Base-by-base conservation (phyloP, 2,888 invertebrate genomes). In the Drosophila suboccidentalis region DNA sequence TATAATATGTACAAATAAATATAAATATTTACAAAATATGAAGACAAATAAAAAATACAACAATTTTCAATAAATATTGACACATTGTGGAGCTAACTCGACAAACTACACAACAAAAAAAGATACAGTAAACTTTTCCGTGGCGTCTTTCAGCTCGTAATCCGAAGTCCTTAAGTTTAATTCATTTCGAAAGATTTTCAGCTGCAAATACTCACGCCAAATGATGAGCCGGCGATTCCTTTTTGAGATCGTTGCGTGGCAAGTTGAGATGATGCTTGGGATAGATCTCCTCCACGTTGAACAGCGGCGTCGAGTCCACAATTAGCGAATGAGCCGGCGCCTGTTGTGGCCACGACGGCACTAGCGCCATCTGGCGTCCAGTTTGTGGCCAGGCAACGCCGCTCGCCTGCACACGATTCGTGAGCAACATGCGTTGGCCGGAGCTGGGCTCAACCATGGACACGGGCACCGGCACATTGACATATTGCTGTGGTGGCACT, bases 361-460 rank as follows among this genome's bases (percentile, higher is more conserved):
- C 96, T 72, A 97, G 94, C 0, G 97, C 96, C 95, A 96, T 96
- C 92, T 96, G 97, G 17, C 97, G 94, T 19, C 95, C 92, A 2
- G 91, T 91, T 49, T 93, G 93, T 0, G 93, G 93, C 93, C 93
- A 93, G 38, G 93, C 93, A 3, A 93, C 93, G 32, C 91, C 93
- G 43, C 92, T 93, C 1, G 92, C 92, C 79, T 93, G 93, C 19
- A 93, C 93, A 19, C 93, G 90, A 82, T 93, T 93, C 4, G 96
- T 95, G 41, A 96, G 93, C 69, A 97, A 92, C 96, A 97, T 97
- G 91, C 96, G 96, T 78, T 96, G 94, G 26, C 96, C 96, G 65
- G 95, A 95, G 75, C 95, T 95, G 78, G 97, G 97, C 88, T 97
- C 97, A 53, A 98, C 97, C 94, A 98, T 97, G 54, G 98, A 98